phyloP scores from a whole-genome alignment of 92 coral and sea anemone species.

The Hydrozoanthus gracilis region DNA sequence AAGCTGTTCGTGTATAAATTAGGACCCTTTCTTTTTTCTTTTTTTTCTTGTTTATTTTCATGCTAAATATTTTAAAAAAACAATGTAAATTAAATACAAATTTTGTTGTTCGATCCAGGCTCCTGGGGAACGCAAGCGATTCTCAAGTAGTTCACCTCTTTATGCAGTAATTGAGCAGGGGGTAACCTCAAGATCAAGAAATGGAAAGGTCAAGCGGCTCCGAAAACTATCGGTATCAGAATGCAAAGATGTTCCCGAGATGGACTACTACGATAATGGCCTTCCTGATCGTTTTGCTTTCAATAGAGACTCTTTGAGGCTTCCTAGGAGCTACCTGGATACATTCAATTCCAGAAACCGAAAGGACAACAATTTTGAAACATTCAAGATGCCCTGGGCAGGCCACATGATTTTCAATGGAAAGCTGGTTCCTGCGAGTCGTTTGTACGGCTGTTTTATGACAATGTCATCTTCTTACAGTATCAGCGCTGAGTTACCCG shows the following conservation, averaged over 20 bases:
- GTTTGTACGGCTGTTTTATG: slow-evolving; percentile 91
- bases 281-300: slow-evolving; percentile 49
- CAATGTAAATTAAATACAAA: background rate
- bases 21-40: background rate
- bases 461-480: slow-evolving; percentile 75
- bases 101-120: background rate
- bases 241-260: slow-evolving; percentile 63
- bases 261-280: slow-evolving; percentile 55
- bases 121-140: background rate
- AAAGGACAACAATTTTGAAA: slow-evolving; percentile 33
- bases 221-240: slow-evolving; percentile 68
- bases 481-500: slow-evolving; percentile 70
- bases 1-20: background rate
- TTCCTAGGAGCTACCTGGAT: slow-evolving; percentile 61
- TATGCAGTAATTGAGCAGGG: slow-evolving; percentile 12
- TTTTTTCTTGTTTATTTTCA: background rate
- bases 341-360: slow-evolving; percentile 18
- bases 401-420: slow-evolving; percentile 80
- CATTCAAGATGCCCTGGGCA: slow-evolving; percentile 70
- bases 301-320: slow-evolving; percentile 21
- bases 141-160: slow-evolving; percentile 15
- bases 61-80: background rate
- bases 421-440: slow-evolving; percentile 76
- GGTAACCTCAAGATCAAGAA: background rate
- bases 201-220: slow-evolving; percentile 18